Conservation (phyloP, 2,113 vertebrate species). For the Mastomys natalensis region DNA sequence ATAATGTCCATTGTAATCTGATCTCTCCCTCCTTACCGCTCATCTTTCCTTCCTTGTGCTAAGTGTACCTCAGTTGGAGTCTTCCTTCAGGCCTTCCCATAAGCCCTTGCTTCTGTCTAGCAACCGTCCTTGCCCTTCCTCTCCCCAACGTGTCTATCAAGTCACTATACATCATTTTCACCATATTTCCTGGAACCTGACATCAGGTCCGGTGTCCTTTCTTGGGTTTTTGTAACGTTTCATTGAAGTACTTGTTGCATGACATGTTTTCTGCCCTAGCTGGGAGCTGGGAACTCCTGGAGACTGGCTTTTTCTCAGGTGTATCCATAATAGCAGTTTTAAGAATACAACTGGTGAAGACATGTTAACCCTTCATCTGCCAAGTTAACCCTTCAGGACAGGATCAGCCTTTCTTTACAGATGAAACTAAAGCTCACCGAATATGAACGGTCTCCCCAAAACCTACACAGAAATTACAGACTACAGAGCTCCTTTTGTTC, state of each 20-base stretch:
- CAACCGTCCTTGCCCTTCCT: not conserved
- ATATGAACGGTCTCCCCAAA: not conserved
- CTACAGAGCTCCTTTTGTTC: not conserved
- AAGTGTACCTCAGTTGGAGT: not conserved
- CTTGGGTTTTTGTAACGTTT: not conserved
- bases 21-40: not conserved
- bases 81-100: not conserved
- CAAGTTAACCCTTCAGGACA: not conserved
- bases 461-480: not conserved
- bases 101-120: not conserved
- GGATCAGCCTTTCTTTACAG: slow-evolving; percentile 35
- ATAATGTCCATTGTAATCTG: not conserved
- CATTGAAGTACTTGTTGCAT: not conserved
- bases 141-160: not conserved
- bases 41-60: not conserved
- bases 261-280: not conserved
- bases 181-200: not conserved
- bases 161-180: not conserved
- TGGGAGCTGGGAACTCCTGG: not conserved
- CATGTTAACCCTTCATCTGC: no score
- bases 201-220: not conserved
- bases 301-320: not conserved
- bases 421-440: slow-evolving; percentile 31
- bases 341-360: not conserved
- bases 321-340: not conserved